phyloP scores from a whole-genome alignment of 2,888 invertebrate genomes.

The Acrobasis consociella region DNA sequence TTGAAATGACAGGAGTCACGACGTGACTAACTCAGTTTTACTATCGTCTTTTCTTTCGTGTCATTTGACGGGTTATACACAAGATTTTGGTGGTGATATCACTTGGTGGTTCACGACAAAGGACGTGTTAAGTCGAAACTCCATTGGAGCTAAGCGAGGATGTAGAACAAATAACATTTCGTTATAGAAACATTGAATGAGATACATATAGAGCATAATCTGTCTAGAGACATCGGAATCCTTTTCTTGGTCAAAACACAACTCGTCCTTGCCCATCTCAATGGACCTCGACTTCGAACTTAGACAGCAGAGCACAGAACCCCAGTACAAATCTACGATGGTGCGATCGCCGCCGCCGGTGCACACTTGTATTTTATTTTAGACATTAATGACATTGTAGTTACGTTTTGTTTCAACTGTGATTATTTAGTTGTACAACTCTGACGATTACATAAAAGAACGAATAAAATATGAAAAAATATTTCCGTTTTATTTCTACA shows the following conservation, averaged over 20 bases:
- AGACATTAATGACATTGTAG: conserved; percentile 68
- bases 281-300: not conserved
- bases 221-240: too few relatives aligned
- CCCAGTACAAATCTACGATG: conserved; percentile 65
- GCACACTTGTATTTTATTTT: conserved; percentile 63
- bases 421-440: conserved; percentile 84
- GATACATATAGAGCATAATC: too few relatives aligned
- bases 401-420: conserved; percentile 83
- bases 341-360: conserved; percentile 36
- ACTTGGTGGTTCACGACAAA: too few relatives aligned
- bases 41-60: too few relatives aligned
- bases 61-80: too few relatives aligned
- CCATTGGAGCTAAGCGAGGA: too few relatives aligned
- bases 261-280: not conserved
- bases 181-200: too few relatives aligned
- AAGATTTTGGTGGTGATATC: too few relatives aligned
- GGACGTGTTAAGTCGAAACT: too few relatives aligned
- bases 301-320: conserved; percentile 72
- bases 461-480: conserved; percentile 75
- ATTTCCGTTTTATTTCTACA: conserved; percentile 45
- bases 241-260: not conserved
- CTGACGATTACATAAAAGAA: conserved; percentile 82
- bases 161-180: too few relatives aligned
- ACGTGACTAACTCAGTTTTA: too few relatives aligned
- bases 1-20: too few relatives aligned